phyloP scores from a whole-genome alignment of 1,140 invertebrate genomes.

The Adelges cooleyi region DNA sequence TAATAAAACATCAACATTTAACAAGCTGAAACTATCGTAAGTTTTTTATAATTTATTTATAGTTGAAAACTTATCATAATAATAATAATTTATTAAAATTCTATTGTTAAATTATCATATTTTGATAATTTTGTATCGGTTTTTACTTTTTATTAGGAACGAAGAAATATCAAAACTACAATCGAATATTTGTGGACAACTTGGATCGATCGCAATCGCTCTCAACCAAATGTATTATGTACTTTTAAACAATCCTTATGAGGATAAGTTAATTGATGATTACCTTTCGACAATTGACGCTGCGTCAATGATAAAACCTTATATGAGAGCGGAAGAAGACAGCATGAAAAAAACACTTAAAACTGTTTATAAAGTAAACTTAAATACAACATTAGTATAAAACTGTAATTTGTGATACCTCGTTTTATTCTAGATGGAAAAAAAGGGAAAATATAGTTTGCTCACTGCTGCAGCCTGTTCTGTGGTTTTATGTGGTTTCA shows the following conservation, averaged over 20 bases:
- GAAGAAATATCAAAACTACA: slow-evolving; percentile 7
- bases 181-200: slow-evolving; percentile 6
- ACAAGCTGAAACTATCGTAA: not conserved
- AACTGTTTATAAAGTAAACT: not conserved
- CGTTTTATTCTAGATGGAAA: not conserved
- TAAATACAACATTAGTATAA: not conserved
- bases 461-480: not conserved
- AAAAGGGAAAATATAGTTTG: not conserved
- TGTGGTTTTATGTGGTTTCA: not conserved
- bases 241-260: not conserved
- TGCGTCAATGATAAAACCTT: slow-evolving; percentile 5
- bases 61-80: not conserved
- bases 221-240: not conserved
- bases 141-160: not conserved
- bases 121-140: no score
- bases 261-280: not conserved
- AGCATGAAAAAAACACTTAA: not conserved
- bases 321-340: slow-evolving; percentile 7
- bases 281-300: slow-evolving; percentile 11
- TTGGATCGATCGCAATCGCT: not conserved
- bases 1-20: not conserved
- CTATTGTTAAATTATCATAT: no score
- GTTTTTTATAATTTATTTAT: no score
- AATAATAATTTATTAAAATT: not conserved
- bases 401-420: not conserved